phyloP scores from a whole-genome alignment of 2,113 vertebrate genomes.

The Hippoglossus stenolepis region DNA sequence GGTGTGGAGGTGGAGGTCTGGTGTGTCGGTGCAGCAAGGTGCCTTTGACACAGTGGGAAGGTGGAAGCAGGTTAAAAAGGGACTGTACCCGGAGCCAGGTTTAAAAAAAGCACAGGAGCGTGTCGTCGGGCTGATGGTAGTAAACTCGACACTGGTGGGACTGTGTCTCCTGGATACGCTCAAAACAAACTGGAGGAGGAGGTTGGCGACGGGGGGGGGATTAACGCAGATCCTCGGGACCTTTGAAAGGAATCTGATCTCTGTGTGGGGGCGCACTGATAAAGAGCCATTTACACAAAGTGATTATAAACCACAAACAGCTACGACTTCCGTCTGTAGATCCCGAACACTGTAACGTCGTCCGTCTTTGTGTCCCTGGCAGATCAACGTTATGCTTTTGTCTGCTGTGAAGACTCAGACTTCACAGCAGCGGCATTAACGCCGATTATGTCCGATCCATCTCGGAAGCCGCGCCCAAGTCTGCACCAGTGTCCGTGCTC shows the following conservation, averaged over 20 bases:
- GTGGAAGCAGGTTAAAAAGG: slow-evolving; percentile 61
- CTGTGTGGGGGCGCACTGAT: not conserved
- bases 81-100: slow-evolving; percentile 50
- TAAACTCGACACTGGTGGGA: slow-evolving; percentile 53
- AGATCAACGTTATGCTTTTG: slow-evolving; percentile 2
- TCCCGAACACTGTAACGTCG: not conserved
- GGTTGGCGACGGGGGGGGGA: no score
- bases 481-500: not conserved
- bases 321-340: not conserved
- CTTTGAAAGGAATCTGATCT: slow-evolving; percentile 11
- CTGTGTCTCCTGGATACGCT: slow-evolving; percentile 76
- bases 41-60: slow-evolving; percentile 60
- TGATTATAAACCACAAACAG: not conserved
- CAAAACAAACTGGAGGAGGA: slow-evolving; percentile 64
- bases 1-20: not conserved
- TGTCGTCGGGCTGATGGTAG: slow-evolving; percentile 27
- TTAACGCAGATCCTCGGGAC: slow-evolving; percentile 9
- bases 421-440: not conserved
- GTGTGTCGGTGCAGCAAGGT: slow-evolving; percentile 49
- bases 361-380: no score
- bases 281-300: slow-evolving; percentile 9
- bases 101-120: slow-evolving; percentile 72
- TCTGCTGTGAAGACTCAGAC: not conserved
- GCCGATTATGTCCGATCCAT: slow-evolving; percentile 17
- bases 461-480: slow-evolving; percentile 57